These are phyloP conservation scores for Pseudoatta argentina DNA, from an alignment of 1,140 invertebrate genomes.

Conservation along the genomic window DNA sequence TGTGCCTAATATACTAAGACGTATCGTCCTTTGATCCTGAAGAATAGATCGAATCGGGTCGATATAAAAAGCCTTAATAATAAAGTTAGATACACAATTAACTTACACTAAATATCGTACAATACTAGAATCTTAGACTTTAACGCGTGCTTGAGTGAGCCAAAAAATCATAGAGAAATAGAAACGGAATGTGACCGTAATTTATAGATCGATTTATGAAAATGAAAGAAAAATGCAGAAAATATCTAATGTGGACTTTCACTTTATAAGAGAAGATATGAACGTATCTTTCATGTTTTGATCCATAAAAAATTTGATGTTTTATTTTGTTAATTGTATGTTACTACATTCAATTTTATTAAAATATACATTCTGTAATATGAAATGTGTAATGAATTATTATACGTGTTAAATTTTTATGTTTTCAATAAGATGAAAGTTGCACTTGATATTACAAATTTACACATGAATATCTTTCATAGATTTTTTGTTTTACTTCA, in stretches of 20 bases:
- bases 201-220: constrained; percentile 16
- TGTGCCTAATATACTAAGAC: constrained; percentile 55
- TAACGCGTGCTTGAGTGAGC: constrained; percentile 56
- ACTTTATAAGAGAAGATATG: constrained; percentile 7
- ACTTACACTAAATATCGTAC: constrained; percentile 37
- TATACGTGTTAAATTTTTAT: not conserved
- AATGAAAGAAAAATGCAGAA: not conserved
- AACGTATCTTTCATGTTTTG: not conserved
- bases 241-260: not conserved
- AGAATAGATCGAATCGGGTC: constrained; percentile 35
- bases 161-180: constrained; percentile 48
- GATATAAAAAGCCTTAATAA: constrained; percentile 53
- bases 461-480: not conserved
- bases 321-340: not conserved
- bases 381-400: not conserved
- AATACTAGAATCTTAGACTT: constrained; percentile 45
- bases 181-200: not conserved
- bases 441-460: not conserved
- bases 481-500: constrained; percentile 9
- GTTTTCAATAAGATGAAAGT: not conserved
- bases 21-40: constrained; percentile 40
- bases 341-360: not conserved
- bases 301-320: not conserved
- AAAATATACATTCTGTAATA: not conserved
- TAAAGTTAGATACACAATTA: constrained; percentile 51